These are phyloP conservation scores for Macrocentrus cingulum DNA, from an alignment of 1,140 invertebrate species.

Conservation along the genomic window DNA sequence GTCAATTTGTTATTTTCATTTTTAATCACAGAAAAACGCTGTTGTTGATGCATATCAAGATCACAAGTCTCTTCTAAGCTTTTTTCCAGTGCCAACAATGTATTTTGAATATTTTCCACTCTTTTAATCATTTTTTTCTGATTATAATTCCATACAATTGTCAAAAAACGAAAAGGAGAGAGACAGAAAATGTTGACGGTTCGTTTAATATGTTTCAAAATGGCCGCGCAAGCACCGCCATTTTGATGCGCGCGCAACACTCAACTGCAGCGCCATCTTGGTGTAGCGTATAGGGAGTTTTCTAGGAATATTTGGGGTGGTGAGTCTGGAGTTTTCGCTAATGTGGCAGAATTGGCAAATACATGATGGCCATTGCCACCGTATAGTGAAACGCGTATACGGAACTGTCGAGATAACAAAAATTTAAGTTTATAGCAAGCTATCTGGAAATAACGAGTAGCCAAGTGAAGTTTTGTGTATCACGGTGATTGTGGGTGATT, in stretches of 20 bases:
- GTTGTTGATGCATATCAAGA: constrained; percentile 32
- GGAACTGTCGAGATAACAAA: constrained; percentile 42
- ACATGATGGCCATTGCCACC: constrained; percentile 57
- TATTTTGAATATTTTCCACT: constrained; percentile 31
- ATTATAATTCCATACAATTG: background rate
- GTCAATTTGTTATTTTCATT: constrained; percentile 21
- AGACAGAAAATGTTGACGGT: too few species aligned
- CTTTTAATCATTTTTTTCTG: constrained; percentile 16
- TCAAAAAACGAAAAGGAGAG: too few species aligned
- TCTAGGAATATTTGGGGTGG: constrained; percentile 17
- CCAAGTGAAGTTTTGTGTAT: constrained; percentile 28
- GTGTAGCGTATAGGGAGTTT: background rate
- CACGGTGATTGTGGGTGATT: constrained; percentile 22
- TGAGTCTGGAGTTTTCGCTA: constrained; percentile 41
- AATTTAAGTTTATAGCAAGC: constrained; percentile 8
- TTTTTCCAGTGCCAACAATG: constrained; percentile 29
- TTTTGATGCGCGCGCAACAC: background rate
- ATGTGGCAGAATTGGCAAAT: constrained; percentile 54
- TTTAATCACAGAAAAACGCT: constrained; percentile 32
- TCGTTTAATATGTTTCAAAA: too few species aligned
- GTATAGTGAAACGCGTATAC: constrained; percentile 50
- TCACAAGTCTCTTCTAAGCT: constrained; percentile 29
- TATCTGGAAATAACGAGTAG: constrained; percentile 25
- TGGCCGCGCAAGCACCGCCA: too few species aligned
- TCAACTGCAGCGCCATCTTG: background rate